Conservation (phyloP, 2,888 invertebrate species). For the Xiphydria camelus region DNA sequence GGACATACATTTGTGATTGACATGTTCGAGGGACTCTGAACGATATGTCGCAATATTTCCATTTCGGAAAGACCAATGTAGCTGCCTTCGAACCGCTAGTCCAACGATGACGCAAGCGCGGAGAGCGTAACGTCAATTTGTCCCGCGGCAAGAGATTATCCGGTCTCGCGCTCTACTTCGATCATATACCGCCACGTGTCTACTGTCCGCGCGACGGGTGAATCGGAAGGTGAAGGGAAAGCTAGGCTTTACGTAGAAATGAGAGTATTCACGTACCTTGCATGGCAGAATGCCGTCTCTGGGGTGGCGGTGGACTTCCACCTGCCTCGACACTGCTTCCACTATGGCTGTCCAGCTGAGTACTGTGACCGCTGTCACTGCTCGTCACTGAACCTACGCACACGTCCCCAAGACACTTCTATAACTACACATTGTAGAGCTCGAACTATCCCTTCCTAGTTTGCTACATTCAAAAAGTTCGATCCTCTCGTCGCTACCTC, state of each 20-base stretch:
- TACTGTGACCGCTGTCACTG: constrained; percentile 88
- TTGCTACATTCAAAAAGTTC: too few relatives aligned
- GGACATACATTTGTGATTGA: constrained; percentile 40
- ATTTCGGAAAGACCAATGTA: too few relatives aligned
- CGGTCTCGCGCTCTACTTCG: too few relatives aligned
- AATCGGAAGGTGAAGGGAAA: constrained; percentile 10
- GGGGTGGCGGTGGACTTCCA: constrained; percentile 61
- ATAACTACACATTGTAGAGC: constrained; percentile 42
- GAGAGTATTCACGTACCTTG: constrained; percentile 59
- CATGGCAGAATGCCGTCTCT: constrained; percentile 61
- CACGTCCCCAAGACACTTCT: constrained; percentile 53
- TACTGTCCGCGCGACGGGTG: constrained; percentile 20
- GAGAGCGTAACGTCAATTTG: too few relatives aligned
- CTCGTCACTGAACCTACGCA: constrained; percentile 82
- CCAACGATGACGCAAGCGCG: too few relatives aligned
- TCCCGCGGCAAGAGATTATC: too few relatives aligned
- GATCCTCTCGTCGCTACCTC: too few relatives aligned
- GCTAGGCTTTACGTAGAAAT: constrained; percentile 1
- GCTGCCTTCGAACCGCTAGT: too few relatives aligned
- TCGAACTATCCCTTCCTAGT: constrained; percentile 6
- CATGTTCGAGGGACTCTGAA: too few relatives aligned
- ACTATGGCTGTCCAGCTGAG: constrained; percentile 69
- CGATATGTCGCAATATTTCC: too few relatives aligned
- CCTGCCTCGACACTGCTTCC: constrained; percentile 63
- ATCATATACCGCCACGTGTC: constrained; percentile 21